These are phyloP conservation scores for Stegana nigrithorax DNA, from an alignment of 2,888 invertebrate species.

Conservation along the genomic window DNA sequence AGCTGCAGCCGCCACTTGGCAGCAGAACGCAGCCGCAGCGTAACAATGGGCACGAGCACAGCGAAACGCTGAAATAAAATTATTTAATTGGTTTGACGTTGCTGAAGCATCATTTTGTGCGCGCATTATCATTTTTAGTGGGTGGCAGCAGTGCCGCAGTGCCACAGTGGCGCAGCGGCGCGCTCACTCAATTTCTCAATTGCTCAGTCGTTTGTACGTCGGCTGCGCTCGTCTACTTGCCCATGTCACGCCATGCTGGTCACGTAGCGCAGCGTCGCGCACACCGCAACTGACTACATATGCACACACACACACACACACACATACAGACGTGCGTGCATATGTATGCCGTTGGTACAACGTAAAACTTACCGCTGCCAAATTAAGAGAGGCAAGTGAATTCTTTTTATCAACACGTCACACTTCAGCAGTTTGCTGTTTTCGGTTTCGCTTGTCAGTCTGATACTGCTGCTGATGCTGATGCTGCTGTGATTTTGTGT, in stretches of 20 bases:
- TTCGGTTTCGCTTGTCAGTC: background rate
- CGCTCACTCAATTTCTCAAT: too few relatives aligned
- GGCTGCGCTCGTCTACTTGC: slow-evolving; percentile 10
- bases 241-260: slow-evolving; percentile 34
- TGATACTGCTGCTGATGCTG: too few relatives aligned
- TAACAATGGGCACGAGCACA: slow-evolving; percentile 1
- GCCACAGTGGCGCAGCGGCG: too few relatives aligned
- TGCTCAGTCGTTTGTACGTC: too few relatives aligned
- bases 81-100: slow-evolving; percentile 48
- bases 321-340: background rate
- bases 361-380: background rate
- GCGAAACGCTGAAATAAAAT: slow-evolving; percentile 35
- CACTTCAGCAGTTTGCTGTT: background rate
- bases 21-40: background rate
- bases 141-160: background rate
- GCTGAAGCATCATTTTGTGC: slow-evolving; percentile 18
- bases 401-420: too few relatives aligned
- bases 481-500: too few relatives aligned
- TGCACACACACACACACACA: background rate
- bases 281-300: background rate
- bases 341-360: background rate
- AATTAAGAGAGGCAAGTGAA: slow-evolving; percentile 4
- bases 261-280: slow-evolving; percentile 41
- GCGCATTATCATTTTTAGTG: slow-evolving; percentile 4
- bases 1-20: background rate